Base-by-base conservation (phyloP, 2,797 vertebrate genomes). In the Mus spretus region DNA sequence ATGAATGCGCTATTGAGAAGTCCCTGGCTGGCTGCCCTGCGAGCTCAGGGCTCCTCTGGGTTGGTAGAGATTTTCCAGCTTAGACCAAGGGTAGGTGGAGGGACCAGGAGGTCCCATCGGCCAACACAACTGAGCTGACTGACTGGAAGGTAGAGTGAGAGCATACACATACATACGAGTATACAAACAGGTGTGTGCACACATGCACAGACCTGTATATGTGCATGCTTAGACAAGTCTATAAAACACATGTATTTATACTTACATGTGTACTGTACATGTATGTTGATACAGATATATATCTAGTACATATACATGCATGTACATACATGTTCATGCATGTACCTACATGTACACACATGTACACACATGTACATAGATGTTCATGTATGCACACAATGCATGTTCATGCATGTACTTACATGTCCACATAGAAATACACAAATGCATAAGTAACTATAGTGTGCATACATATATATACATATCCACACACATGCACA, bases 1-100 rank as follows among this genome's bases (percentile, higher is more conserved):
- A 93, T 96, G 93, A 97, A 94, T 93, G 96, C 1, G 50, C 91
- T 57, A 80, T 77, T 53, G 63, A 44, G 80, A 80, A 91, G 70
- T 55, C 81, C 79, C 81, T 59, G 6, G 15, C 9, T 65, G 12
- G 15, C 70, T 67, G 59, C 72, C 34, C 80, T 79, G 55, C 89
- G 74, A 50, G 93, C 28, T 89, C 13, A 13, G 93, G 83, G 1
- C 74, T 40, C 67, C 91, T 82, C 26, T 34, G 78, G 97, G 90
- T 88, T 61, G 80, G 93, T 61, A 61, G 91, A 15, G 19, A 4
- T 80, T 92, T 79, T 93, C 84, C 92, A 87, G 81, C 31, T 83
- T 61, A 40, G 88, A 87, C 82, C 65, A 1, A 55, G 70, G 65
- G 74, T 80, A 22, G 44, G 28, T 8, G 47, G 79, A 44, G 70